Evolutionary conservation across 2,113 vertebrate species (phyloP).

Genomic region (Gopherus flavomarginatus): DNA sequence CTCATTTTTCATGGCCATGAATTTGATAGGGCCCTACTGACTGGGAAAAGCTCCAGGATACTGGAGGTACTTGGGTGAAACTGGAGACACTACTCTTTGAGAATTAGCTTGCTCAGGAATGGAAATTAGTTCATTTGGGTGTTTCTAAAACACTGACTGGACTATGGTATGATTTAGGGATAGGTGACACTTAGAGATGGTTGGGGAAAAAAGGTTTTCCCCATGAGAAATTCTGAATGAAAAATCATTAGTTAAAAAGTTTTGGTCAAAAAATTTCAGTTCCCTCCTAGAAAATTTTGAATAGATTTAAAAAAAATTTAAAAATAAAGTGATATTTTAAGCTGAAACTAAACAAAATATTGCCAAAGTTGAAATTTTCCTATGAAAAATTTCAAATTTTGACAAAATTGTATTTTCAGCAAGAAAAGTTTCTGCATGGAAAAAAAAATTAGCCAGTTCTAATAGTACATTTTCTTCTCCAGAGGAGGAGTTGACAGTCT

Average conservation of each 20-base stretch:
- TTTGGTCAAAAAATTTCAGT: too few relatives aligned
- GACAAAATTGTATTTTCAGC: neutral
- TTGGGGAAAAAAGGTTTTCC: too few relatives aligned
- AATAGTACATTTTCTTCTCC: neutral
- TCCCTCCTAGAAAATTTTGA: too few relatives aligned
- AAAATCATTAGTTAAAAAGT: too few relatives aligned
- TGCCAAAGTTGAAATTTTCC: accelerated
- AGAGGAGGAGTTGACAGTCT: neutral
- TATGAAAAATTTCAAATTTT: neutral
- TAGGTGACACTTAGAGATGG: too few relatives aligned
- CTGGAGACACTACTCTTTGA: neutral
- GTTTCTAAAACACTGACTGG: too few relatives aligned
- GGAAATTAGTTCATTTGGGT: too few relatives aligned
- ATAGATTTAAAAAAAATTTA: neutral
- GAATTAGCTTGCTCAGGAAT: neutral
- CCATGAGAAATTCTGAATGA: too few relatives aligned
- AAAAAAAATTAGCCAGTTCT: neutral
- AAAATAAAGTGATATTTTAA: neutral
- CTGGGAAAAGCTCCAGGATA: neutral
- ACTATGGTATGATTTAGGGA: too few relatives aligned
- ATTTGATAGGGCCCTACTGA: too few relatives aligned
- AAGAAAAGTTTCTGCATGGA: neutral
- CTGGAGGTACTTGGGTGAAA: neutral
- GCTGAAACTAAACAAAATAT: neutral
- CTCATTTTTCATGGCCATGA: too few relatives aligned